These are phyloP conservation scores for Sciurus carolinensis DNA, from an alignment of 2,797 vertebrate genomes.

Conservation along the genomic window DNA sequence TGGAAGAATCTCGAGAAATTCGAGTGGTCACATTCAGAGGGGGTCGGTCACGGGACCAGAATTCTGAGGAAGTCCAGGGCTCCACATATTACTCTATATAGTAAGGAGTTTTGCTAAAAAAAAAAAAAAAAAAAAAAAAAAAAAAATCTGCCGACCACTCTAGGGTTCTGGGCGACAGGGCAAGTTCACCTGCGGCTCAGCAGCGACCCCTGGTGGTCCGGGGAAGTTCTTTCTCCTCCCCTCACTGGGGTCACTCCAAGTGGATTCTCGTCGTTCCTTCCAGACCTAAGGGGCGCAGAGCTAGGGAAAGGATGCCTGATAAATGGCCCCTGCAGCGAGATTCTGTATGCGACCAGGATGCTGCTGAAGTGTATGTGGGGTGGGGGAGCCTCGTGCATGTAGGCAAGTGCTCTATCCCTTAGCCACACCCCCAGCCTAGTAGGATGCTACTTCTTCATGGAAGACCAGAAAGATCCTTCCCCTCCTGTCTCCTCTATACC, in stretches of 20 bases:
- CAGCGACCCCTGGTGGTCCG: constrained; percentile 76
- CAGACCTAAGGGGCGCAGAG: constrained; percentile 20
- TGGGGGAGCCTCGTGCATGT: neutral
- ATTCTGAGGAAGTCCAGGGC: neutral
- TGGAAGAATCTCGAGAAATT: neutral
- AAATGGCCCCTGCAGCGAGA: neutral
- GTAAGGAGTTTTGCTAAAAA: neutral
- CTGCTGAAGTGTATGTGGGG: no score
- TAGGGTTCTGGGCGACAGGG: neutral
- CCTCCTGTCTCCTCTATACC: neutral
- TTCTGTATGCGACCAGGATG: neutral
- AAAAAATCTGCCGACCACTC: neutral
- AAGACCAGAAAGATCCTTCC: constrained; percentile 7
- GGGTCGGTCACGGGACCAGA: neutral
- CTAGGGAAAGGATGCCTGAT: neutral
- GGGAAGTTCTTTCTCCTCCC: constrained; percentile 38
- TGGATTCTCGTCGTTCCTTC: neutral
- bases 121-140: constrained; percentile 60
- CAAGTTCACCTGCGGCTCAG: constrained; percentile 77
- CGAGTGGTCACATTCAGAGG: neutral
- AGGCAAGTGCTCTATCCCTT: neutral
- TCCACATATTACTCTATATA: neutral
- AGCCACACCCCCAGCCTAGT: neutral
- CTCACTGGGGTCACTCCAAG: constrained; percentile 4
- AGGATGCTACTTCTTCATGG: neutral